Conservation (phyloP, 2,797 vertebrate genomes). For the Danio tinwini region DNA sequence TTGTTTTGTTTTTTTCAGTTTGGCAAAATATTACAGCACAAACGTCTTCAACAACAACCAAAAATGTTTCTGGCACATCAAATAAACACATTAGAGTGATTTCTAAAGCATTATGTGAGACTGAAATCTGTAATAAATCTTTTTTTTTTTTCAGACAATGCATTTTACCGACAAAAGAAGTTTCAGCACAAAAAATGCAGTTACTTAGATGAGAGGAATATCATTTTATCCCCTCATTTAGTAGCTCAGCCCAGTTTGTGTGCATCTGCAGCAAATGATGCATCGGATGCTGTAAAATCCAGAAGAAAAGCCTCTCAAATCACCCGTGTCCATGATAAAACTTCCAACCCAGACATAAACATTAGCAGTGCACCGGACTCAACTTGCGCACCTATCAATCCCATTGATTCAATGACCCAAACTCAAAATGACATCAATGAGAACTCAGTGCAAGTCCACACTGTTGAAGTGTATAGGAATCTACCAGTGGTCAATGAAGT, state of each 20-base stretch:
- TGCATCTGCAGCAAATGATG: slow-evolving; percentile 5
- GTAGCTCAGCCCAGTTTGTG: slow-evolving; percentile 8
- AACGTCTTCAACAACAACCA: too few species aligned
- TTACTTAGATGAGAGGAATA: slow-evolving; percentile 56
- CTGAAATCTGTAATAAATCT: too few species aligned
- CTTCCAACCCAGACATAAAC: slow-evolving; percentile 13
- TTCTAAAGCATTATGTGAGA: neutral
- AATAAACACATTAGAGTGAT: neutral
- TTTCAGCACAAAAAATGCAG: slow-evolving; percentile 58
- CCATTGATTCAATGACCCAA: slow-evolving; percentile 22
- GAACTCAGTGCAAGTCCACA: slow-evolving; percentile 23
- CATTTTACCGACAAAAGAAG: slow-evolving; percentile 55
- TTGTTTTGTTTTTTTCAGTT: too few species aligned
- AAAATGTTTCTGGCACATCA: neutral
- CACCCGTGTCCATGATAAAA: slow-evolving; percentile 16
- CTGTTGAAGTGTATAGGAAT: slow-evolving; percentile 29
- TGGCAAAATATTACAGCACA: too few species aligned
- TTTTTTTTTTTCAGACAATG: neutral
- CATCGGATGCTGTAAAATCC: neutral
- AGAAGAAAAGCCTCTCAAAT: slow-evolving; percentile 19
- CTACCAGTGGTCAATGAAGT: slow-evolving; percentile 39
- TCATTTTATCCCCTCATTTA: slow-evolving; percentile 59
- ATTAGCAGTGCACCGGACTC: slow-evolving; percentile 7
- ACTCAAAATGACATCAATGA: slow-evolving; percentile 38
- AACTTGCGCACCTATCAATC: slow-evolving; percentile 30